A percentile compares a stretch with the other conserved stretches of the same genome.
Evolutionary conservation across 2,797 vertebrate species (phyloP).

Genomic region (Hoplostethus mediterraneus): DNA sequence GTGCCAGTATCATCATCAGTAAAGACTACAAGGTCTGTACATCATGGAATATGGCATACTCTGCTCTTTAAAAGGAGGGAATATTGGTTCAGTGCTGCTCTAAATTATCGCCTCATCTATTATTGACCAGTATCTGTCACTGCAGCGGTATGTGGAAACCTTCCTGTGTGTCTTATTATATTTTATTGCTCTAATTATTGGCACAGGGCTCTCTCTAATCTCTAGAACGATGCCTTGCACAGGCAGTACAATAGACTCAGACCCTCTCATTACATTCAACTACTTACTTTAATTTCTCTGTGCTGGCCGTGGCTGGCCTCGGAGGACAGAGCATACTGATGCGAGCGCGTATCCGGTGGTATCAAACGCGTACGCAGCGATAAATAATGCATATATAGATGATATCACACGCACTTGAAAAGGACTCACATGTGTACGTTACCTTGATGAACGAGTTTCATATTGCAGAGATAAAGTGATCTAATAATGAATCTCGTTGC

Average conservation of each 20-base stretch:
- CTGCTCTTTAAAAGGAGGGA: conserved; percentile 13
- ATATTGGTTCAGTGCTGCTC: conserved; percentile 58
- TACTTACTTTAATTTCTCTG: background rate
- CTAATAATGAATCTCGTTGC: too few species aligned
- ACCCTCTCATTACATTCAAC: conserved; percentile 7
- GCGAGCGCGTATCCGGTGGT: too few species aligned
- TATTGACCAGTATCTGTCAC: conserved; percentile 68
- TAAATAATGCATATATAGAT: too few species aligned
- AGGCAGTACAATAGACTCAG: conserved; percentile 26
- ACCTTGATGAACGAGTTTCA: too few species aligned
- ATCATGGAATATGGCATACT: conserved; percentile 12
- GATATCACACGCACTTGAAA: too few species aligned
- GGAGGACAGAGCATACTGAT: too few species aligned
- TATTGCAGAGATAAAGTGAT: too few species aligned
- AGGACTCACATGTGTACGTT: too few species aligned
- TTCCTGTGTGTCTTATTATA: conserved; percentile 61
- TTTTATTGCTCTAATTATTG: conserved; percentile 65
- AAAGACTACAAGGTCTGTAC: conserved; percentile 5
- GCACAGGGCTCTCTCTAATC: conserved; percentile 43
- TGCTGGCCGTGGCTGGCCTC: background rate
- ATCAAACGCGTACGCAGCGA: too few species aligned
- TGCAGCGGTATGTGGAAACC: conserved; percentile 47
- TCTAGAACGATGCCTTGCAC: conserved; percentile 39
- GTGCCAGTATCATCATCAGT: conserved; percentile 14
- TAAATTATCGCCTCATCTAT: conserved; percentile 77